Conservation (phyloP, 2,797 vertebrate species). For the Oreortyx pictus region DNA sequence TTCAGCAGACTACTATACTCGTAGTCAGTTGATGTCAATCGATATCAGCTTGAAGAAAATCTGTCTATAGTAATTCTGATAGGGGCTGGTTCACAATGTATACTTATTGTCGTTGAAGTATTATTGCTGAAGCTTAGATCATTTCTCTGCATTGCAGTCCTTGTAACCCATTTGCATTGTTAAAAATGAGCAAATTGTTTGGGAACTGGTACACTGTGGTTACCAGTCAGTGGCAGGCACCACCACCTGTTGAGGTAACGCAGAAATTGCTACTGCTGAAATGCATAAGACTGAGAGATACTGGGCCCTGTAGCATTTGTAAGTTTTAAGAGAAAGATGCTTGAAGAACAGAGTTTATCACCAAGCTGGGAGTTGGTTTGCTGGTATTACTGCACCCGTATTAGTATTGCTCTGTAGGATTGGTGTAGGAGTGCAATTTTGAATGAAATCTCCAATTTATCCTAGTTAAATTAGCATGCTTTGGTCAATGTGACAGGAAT, state of each 20-base stretch:
- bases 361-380: no score
- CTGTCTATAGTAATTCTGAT: not conserved
- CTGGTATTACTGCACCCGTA: no score
- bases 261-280: not conserved
- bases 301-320: not conserved
- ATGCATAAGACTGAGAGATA: not conserved
- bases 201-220: not conserved
- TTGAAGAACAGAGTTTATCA: no score
- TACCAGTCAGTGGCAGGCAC: not conserved
- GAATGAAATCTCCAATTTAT: no score
- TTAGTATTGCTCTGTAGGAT: no score
- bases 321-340: no score
- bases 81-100: not conserved
- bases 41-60: not conserved
- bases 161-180: not conserved
- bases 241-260: not conserved
- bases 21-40: no score
- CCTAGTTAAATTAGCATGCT: no score
- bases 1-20: not conserved
- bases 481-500: no score
- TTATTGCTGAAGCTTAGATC: not conserved
- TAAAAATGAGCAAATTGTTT: not conserved
- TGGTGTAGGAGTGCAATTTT: no score
- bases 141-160: not conserved
- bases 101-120: not conserved